phyloP scores from a whole-genome alignment of 1,140 invertebrate species.

The Harpegnathos saltator region DNA sequence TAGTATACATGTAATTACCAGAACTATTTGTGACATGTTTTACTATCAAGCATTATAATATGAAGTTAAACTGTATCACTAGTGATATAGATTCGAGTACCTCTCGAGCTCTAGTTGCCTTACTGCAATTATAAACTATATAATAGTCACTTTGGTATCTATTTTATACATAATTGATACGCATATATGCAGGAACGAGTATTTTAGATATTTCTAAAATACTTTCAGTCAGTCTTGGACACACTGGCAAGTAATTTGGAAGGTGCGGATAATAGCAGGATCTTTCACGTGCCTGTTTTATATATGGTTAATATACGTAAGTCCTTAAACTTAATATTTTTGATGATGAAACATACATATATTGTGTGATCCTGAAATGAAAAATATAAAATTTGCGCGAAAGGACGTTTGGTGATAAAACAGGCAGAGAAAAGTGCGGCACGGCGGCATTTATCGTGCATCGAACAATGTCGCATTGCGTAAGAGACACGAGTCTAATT shows the following conservation, averaged over 20 bases:
- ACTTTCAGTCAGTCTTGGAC: conserved; percentile 26
- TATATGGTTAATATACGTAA: conserved; percentile 65
- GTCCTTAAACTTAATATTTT: conserved; percentile 34
- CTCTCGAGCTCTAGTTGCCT: conserved; percentile 79
- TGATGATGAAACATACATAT: background rate
- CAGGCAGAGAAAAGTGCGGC: conserved; percentile 56
- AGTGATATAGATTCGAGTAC: conserved; percentile 79
- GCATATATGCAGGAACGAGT: conserved; percentile 25
- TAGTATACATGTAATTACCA: conserved; percentile 1
- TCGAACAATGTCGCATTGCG: background rate
- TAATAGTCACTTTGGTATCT: conserved; percentile 77
- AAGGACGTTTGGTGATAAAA: conserved; percentile 27
- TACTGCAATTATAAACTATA: conserved; percentile 76
- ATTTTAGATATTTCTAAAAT: conserved; percentile 24
- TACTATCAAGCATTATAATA: conserved; percentile 50
- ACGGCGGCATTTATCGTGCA: background rate
- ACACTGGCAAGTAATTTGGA: conserved; percentile 39
- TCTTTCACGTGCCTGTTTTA: conserved; percentile 67
- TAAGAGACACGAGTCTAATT: background rate
- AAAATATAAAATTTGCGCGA: background rate
- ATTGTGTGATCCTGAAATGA: conserved; percentile 8
- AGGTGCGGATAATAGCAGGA: conserved; percentile 63
- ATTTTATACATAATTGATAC: conserved; percentile 77
- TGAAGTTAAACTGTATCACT: conserved; percentile 66
- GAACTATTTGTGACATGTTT: conserved; percentile 20